Base-by-base conservation (phyloP, 2,797 vertebrate genomes). In the Hipposideros larvatus region DNA sequence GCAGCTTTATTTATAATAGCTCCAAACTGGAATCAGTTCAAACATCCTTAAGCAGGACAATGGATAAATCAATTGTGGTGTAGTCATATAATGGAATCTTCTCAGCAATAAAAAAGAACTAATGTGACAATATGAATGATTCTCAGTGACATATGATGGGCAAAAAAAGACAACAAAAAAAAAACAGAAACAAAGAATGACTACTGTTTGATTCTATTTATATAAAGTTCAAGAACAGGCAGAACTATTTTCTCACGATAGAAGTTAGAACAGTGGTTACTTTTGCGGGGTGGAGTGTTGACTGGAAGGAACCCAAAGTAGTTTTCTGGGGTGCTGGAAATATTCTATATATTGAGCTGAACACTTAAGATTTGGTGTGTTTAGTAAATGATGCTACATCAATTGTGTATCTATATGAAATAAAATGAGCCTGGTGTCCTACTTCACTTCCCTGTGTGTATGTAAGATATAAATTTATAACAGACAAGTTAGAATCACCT, bases 401-500 rank as follows among this genome's bases (percentile, higher is more conserved):
- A 73, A 15, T 22, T 79, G n/a, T n/a, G 57, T 26, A 73, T 48
- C 2, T 19, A 55, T 16, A 63, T 4, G 26, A 55, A 89, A 46
- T 89, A 57, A 94, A 89, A 70, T 65, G 46, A 89, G 63, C 7
- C 78, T 93, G 26, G 80, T 24, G 7, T 80, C 26, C 8, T 57
- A 71, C 24, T 65, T 84, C 24, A 79, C 57, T 59, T 66, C 16
- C 68, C 31, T 82, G n/a, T 90, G 43, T 34, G 21, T 59, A 9
- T 15, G 18, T 22, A 78, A 78, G 66, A 41, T 74, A 66, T 6
- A 55, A 55, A 55, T 34, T 75, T 28, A 73, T 85, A 51, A 86
- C 66, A 90, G 55, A 78, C 43, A 66, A 87, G 59, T 87, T 55
- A 92, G 51, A 92, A 43, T 75, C 53, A 80, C 28, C 34, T 65